Evolutionary conservation across 2,113 vertebrate species (phyloP).

Genomic region (Archocentrus centrarchus): DNA sequence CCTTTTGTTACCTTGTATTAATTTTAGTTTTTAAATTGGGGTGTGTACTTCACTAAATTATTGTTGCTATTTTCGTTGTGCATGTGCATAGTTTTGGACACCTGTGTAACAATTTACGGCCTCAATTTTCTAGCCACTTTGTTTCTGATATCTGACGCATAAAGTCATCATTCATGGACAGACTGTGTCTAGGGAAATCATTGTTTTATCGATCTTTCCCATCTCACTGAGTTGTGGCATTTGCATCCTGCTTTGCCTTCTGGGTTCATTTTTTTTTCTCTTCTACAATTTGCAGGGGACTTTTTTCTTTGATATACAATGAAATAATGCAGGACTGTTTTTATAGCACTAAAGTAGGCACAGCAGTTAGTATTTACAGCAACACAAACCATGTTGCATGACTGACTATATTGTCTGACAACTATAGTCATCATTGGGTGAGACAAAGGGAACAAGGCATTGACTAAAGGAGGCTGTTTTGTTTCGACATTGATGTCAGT

Average conservation of each 20-base stretch:
- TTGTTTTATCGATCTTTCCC: slow-evolving; percentile 56
- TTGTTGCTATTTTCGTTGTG: background rate
- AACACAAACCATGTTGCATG: slow-evolving; percentile 20
- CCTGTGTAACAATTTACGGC: slow-evolving; percentile 4
- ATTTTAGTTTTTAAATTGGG: background rate
- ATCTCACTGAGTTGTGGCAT: slow-evolving; percentile 64
- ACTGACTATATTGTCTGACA: slow-evolving; percentile 30
- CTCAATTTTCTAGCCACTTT: slow-evolving; percentile 9
- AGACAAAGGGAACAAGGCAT: slow-evolving; percentile 15
- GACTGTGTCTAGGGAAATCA: slow-evolving; percentile 66
- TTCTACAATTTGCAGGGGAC: background rate
- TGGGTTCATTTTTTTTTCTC: slow-evolving; percentile 32
- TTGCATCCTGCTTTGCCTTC: slow-evolving; percentile 84
- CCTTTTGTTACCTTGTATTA: background rate
- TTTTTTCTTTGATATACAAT: no score
- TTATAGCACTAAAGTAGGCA: background rate
- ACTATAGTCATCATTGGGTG: slow-evolving; percentile 18
- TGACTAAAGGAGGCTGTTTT: slow-evolving; percentile 37
- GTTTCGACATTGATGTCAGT: slow-evolving; percentile 45
- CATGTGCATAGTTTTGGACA: slow-evolving; percentile 1
- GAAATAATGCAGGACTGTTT: background rate
- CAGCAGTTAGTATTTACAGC: slow-evolving; percentile 25
- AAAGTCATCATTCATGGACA: slow-evolving; percentile 57
- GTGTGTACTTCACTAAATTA: background rate
- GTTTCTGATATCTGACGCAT: slow-evolving; percentile 31